phyloP scores from a whole-genome alignment of 2,797 vertebrate genomes.

The Aeoliscus strigatus region DNA sequence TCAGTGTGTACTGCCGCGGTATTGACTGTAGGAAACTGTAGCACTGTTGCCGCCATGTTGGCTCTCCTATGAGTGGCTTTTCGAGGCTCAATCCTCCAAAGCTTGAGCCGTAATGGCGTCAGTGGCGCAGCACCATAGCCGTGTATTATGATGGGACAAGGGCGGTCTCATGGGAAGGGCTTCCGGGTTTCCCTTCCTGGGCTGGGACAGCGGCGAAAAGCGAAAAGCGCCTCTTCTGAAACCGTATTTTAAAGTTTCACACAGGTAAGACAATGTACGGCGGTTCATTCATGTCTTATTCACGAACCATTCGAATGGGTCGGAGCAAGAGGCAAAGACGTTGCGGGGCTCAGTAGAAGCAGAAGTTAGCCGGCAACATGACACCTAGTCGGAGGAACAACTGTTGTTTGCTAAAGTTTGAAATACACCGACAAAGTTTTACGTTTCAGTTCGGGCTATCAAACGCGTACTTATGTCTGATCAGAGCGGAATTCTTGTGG shows the following conservation, averaged over 20 bases:
- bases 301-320: not conserved
- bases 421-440: slow-evolving; percentile 31
- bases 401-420: slow-evolving; percentile 68
- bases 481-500: too few relatives aligned
- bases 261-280: slow-evolving; percentile 70
- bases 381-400: slow-evolving; percentile 61
- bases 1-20: too few relatives aligned
- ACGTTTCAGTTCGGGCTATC: not conserved
- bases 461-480: not conserved
- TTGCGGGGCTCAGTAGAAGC: slow-evolving; percentile 6
- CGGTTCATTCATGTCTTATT: slow-evolving; percentile 5
- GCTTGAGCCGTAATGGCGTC: slow-evolving; percentile 72
- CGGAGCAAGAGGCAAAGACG: not conserved
- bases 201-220: slow-evolving; percentile 62
- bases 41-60: slow-evolving; percentile 57
- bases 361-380: slow-evolving; percentile 45
- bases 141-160: slow-evolving; percentile 32
- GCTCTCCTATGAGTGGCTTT: slow-evolving; percentile 20
- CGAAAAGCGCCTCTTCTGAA: slow-evolving; percentile 37
- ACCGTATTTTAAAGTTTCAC: slow-evolving; percentile 43
- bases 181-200: slow-evolving; percentile 81
- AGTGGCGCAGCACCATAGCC: slow-evolving; percentile 20
- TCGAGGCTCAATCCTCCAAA: rapidly evolving
- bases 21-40: slow-evolving; percentile 58
- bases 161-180: slow-evolving; percentile 62